phyloP scores from a whole-genome alignment of 92 coral and sea anemone genomes.

The Porites evermanni region DNA sequence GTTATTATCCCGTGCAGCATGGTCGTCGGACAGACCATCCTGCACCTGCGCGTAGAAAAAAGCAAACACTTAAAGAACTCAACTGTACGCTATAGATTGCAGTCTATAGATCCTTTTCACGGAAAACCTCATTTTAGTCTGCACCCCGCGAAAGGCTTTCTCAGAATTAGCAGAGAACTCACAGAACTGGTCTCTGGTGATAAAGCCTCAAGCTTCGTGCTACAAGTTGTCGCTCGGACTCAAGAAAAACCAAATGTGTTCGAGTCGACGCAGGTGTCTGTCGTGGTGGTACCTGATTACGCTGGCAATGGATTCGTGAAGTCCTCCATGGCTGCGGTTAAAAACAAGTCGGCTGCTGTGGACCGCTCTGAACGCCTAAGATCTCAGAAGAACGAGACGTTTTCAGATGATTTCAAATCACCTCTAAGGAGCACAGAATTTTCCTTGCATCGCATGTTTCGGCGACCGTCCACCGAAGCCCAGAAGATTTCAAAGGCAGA shows the following conservation, averaged over 20 bases:
- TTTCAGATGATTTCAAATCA: neutral
- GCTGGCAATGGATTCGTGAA: slow-evolving; percentile 84
- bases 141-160: slow-evolving; percentile 43
- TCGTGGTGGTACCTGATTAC: slow-evolving; percentile 86
- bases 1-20: slow-evolving; percentile 75
- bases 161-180: slow-evolving; percentile 52
- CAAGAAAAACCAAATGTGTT: slow-evolving; percentile 54
- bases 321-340: slow-evolving; percentile 74
- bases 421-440: slow-evolving; percentile 71
- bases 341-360: slow-evolving; percentile 51
- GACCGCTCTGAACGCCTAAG: slow-evolving; percentile 43
- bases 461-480: slow-evolving; percentile 86
- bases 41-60: slow-evolving; percentile 66
- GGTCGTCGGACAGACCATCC: slow-evolving; percentile 62
- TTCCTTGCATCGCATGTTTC: slow-evolving; percentile 91
- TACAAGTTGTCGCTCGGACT: slow-evolving; percentile 51
- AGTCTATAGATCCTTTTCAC: slow-evolving; percentile 23
- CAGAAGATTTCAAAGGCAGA: slow-evolving; percentile 88
- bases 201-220: slow-evolving; percentile 46
- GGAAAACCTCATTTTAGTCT: slow-evolving; percentile 46
- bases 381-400: neutral
- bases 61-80: slow-evolving; percentile 23
- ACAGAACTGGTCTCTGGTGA: slow-evolving; percentile 13
- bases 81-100: slow-evolving; percentile 58
- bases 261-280: slow-evolving; percentile 71